Conservation (phyloP, 2,797 vertebrate genomes). For the Trematomus bernacchii region DNA sequence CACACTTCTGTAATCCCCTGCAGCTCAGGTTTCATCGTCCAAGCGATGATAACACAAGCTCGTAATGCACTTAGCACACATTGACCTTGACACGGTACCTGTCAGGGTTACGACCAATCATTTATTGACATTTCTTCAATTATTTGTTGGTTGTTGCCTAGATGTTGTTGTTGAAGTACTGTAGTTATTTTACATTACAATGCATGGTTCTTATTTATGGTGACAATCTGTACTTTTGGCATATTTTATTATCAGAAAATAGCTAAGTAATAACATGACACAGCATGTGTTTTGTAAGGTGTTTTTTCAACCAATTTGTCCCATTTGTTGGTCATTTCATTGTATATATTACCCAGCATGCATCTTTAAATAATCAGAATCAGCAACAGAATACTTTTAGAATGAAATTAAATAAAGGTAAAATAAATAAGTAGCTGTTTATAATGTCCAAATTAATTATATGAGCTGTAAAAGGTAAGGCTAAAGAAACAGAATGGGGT, state of each 20-base stretch:
- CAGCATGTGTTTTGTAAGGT: not conserved
- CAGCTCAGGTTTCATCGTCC: constrained; percentile 57
- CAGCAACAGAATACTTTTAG: no score
- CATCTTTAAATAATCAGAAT: no score
- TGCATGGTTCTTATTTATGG: not conserved
- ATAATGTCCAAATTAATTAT: no score
- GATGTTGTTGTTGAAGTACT: not conserved
- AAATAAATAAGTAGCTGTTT: no score
- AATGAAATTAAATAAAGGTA: no score
- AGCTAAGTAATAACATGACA: not conserved
- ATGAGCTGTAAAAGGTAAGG: not conserved
- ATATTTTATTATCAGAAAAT: not conserved
- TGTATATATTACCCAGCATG: no score
- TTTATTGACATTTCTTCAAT: constrained; percentile 10
- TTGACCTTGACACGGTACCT: constrained; percentile 61
- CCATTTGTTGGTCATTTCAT: no score
- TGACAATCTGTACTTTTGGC: not conserved
- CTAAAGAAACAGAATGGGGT: not conserved
- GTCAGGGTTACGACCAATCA: not conserved
- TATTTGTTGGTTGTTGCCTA: not conserved
- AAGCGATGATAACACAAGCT: constrained; percentile 58
- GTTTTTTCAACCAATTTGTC: not conserved
- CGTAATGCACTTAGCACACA: constrained; percentile 62
- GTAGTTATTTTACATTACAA: not conserved
- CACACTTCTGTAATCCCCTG: constrained; percentile 50